Percentiles rank a stretch among this genome's conserved stretches.
These are phyloP conservation scores for Rattus rattus DNA, from an alignment of 2,113 vertebrate genomes.

Conservation along the genomic window DNA sequence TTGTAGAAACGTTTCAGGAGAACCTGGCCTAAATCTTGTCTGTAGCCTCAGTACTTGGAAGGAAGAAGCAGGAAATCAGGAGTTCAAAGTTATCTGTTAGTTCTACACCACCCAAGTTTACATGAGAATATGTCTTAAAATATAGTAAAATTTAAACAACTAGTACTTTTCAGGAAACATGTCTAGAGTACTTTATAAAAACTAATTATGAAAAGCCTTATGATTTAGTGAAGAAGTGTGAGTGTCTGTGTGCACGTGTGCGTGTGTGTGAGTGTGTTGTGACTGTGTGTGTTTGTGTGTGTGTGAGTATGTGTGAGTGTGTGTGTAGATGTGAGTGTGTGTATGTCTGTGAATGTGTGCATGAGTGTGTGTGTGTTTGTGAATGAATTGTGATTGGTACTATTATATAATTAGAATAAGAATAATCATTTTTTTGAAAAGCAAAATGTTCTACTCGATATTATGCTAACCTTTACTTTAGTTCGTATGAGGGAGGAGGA, in stretches of 20 bases:
- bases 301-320: neutral
- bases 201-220: neutral
- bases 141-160: neutral
- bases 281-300: too few species aligned
- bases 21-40: neutral
- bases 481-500: neutral
- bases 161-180: neutral
- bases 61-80: too few species aligned
- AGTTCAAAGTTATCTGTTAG: neutral
- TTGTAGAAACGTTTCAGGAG: neutral
- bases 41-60: too few species aligned
- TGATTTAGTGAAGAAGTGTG: neutral
- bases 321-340: neutral
- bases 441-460: neutral
- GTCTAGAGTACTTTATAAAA: neutral
- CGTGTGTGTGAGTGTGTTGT: neutral
- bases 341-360: neutral
- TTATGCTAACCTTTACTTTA: neutral
- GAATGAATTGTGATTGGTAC: neutral
- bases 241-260: neutral
- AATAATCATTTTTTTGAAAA: neutral
- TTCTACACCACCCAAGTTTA: neutral
- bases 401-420: neutral
- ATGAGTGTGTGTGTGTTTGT: neutral
- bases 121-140: neutral